A percentile compares a stretch with the other conserved stretches of the same genome.
Evolutionary conservation across 2,797 vertebrate species (phyloP).

Genomic region (Oryzias dopingdopingensis): DNA sequence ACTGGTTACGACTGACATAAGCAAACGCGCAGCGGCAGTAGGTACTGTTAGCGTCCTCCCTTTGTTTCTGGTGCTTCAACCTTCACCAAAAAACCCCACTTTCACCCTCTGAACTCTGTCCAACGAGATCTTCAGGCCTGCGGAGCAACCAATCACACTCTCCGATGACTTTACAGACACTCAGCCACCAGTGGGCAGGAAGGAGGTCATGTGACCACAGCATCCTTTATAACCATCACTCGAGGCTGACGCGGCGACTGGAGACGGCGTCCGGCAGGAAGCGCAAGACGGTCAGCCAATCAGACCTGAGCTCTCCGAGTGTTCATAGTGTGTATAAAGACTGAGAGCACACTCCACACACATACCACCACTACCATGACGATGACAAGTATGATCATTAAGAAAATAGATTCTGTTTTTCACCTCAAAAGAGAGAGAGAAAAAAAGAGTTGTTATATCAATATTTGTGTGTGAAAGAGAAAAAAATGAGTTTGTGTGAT

Average conservation of each 20-base stretch:
- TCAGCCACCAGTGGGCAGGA: slow-evolving; percentile 27
- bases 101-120: slow-evolving; percentile 12
- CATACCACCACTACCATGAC: slow-evolving; percentile 33
- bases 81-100: slow-evolving; percentile 27
- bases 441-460: slow-evolving; percentile 60
- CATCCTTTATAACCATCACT: neutral
- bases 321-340: slow-evolving; percentile 69
- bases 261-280: slow-evolving; percentile 31
- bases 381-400: slow-evolving; percentile 45
- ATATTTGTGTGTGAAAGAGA: slow-evolving; percentile 33
- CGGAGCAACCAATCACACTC: slow-evolving; percentile 15
- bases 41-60: slow-evolving; percentile 53
- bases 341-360: slow-evolving; percentile 40
- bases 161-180: slow-evolving; percentile 36
- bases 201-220: slow-evolving; percentile 21
- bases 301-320: slow-evolving; percentile 49
- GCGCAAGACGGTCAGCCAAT: slow-evolving; percentile 39
- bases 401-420: slow-evolving; percentile 69
- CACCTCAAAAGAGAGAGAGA: slow-evolving; percentile 55
- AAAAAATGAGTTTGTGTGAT: slow-evolving; percentile 8
- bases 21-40: slow-evolving; percentile 41
- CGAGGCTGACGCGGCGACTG: slow-evolving; percentile 47
- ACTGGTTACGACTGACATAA: slow-evolving; percentile 8
- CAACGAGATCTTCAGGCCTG: slow-evolving; percentile 35
- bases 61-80: slow-evolving; percentile 55